These are phyloP conservation scores for Plutella xylostella DNA, from an alignment of 2,888 invertebrate species.

Conservation along the genomic window DNA sequence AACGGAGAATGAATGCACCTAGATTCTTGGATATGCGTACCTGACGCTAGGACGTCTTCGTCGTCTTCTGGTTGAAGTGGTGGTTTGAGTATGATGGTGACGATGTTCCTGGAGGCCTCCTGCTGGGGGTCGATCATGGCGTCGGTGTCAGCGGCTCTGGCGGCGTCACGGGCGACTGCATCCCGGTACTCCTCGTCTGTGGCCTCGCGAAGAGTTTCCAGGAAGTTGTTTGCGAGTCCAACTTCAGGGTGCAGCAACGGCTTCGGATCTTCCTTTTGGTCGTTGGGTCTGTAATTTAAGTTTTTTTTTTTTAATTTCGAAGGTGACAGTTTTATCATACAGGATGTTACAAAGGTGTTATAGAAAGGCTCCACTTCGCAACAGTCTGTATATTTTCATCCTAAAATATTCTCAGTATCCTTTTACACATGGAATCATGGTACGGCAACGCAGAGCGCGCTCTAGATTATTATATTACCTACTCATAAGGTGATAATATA, in stretches of 20 bases:
- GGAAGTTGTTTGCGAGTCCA: constrained; percentile 48
- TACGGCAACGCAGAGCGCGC: no score
- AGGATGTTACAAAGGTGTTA: no score
- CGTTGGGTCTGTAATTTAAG: constrained; percentile 29
- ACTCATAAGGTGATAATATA: no score
- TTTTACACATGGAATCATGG: no score
- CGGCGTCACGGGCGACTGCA: constrained; percentile 43
- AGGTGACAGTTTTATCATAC: no score
- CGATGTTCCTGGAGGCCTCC: constrained; percentile 31
- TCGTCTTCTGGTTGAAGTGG: constrained; percentile 21
- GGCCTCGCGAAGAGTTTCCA: constrained; percentile 47
- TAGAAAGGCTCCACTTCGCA: no score
- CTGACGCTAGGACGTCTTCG: constrained; percentile 26
- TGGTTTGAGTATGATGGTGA: constrained; percentile 39
- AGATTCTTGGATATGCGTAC: constrained; percentile 36
- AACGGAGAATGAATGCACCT: constrained; percentile 30
- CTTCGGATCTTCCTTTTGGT: constrained; percentile 34
- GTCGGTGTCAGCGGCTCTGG: constrained; percentile 13
- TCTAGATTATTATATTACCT: no score
- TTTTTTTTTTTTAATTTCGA: no score
- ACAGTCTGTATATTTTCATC: no score
- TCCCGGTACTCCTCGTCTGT: constrained; percentile 54
- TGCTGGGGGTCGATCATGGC: constrained; percentile 22
- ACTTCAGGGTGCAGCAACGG: constrained; percentile 56
- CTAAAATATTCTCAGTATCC: no score